A percentile compares a stretch with the other conserved stretches of the same genome.
Evolutionary conservation across 2,113 vertebrate species (phyloP).

Genomic region (Callorhinus ursinus): DNA sequence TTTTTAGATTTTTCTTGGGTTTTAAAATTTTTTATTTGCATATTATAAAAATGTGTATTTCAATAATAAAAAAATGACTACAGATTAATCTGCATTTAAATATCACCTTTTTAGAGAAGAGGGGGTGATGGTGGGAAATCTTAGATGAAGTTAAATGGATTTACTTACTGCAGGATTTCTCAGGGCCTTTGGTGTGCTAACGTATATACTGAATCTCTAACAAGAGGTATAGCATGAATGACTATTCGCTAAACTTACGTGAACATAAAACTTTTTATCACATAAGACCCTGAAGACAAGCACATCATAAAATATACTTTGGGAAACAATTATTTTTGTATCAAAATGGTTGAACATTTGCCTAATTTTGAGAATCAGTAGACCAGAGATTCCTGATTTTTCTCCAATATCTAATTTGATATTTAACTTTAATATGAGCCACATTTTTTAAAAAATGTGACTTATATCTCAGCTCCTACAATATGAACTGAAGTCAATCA

Average conservation of each 20-base stretch:
- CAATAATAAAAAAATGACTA: neutral
- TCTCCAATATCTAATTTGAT: neutral
- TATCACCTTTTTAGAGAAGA: neutral
- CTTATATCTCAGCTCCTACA: neutral
- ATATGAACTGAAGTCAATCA: neutral
- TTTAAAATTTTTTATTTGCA: neutral
- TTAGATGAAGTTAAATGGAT: neutral
- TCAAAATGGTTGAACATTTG: neutral
- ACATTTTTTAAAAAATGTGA: neutral
- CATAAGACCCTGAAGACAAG: neutral
- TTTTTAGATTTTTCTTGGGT: neutral
- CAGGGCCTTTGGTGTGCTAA: neutral
- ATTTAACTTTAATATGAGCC: neutral
- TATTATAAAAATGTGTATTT: neutral
- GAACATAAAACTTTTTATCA: neutral
- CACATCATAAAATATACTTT: neutral
- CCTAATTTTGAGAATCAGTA: constrained; percentile 19
- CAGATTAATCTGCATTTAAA: neutral
- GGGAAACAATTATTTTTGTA: neutral
- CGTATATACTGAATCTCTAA: neutral
- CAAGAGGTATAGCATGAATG: neutral
- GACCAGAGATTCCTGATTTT: neutral
- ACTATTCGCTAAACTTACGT: neutral
- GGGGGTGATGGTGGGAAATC: neutral
- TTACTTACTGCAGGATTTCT: neutral